Conservation (phyloP, 1,140 invertebrate genomes). For the Drosophila rhopaloa region DNA sequence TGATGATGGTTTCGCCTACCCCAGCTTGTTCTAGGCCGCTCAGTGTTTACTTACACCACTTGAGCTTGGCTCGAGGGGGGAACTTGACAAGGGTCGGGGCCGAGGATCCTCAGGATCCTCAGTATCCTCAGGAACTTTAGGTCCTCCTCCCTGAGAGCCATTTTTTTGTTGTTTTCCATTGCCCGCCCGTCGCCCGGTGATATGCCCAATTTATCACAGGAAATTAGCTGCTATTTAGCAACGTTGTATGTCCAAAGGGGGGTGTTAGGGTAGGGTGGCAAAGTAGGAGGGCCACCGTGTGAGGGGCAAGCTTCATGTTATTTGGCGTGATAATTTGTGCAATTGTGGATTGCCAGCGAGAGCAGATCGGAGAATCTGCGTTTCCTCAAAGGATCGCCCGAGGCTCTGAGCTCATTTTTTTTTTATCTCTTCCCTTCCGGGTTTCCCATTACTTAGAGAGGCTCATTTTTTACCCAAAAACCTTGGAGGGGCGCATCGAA, state of each 20-base stretch:
- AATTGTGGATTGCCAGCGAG: constrained; percentile 69
- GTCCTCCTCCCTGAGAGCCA: constrained; percentile 50
- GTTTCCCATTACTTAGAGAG: constrained; percentile 31
- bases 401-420: background rate
- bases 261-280: constrained; percentile 21
- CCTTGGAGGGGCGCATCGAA: constrained; percentile 46
- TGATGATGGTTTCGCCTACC: constrained; percentile 55
- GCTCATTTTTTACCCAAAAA: constrained; percentile 7
- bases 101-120: constrained; percentile 17
- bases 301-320: constrained; percentile 70
- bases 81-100: constrained; percentile 68
- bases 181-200: constrained; percentile 42
- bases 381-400: background rate
- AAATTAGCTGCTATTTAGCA: constrained; percentile 84
- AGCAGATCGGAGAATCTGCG: background rate
- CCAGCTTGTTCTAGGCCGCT: constrained; percentile 22
- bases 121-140: background rate
- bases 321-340: constrained; percentile 83
- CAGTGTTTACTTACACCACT: constrained; percentile 79
- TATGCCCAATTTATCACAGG: constrained; percentile 83
- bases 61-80: constrained; percentile 65
- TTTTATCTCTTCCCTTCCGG: background rate
- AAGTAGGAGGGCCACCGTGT: constrained; percentile 24
- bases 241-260: constrained; percentile 66
- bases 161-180: constrained; percentile 20